Evolutionary conservation across 2,888 invertebrate species (phyloP).

Genomic region (Eupithecia pulchellata): DNA sequence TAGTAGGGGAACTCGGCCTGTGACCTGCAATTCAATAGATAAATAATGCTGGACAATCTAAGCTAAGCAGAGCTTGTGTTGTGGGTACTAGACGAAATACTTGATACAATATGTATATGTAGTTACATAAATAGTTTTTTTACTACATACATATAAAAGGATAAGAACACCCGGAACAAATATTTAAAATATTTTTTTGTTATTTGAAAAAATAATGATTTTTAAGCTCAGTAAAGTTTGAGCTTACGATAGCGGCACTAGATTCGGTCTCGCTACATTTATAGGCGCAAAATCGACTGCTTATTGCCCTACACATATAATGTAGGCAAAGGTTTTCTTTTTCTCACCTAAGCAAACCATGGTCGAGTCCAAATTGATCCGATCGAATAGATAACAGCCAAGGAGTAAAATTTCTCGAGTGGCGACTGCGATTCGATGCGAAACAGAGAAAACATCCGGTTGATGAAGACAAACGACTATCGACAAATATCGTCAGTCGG

Average conservation of each 20-base stretch:
- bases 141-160: too few species aligned
- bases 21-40: conserved; percentile 78
- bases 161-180: too few species aligned
- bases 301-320: not conserved
- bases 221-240: not conserved
- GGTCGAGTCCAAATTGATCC: not conserved
- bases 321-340: not conserved
- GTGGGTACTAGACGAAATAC: too few species aligned
- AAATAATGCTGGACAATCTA: too few species aligned
- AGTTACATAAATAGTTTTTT: too few species aligned
- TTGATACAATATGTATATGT: too few species aligned
- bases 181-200: too few species aligned
- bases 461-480: not conserved
- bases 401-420: not conserved
- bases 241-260: too few species aligned
- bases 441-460: not conserved
- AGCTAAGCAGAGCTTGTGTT: too few species aligned
- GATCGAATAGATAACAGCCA: not conserved
- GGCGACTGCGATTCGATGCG: not conserved
- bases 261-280: not conserved
- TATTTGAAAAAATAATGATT: not conserved
- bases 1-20: conserved; percentile 88
- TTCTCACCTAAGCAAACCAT: not conserved
- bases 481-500: not conserved
- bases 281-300: too few species aligned